phyloP scores from a whole-genome alignment of 2,113 vertebrate species.

The Brachypodius melanocephalos region DNA sequence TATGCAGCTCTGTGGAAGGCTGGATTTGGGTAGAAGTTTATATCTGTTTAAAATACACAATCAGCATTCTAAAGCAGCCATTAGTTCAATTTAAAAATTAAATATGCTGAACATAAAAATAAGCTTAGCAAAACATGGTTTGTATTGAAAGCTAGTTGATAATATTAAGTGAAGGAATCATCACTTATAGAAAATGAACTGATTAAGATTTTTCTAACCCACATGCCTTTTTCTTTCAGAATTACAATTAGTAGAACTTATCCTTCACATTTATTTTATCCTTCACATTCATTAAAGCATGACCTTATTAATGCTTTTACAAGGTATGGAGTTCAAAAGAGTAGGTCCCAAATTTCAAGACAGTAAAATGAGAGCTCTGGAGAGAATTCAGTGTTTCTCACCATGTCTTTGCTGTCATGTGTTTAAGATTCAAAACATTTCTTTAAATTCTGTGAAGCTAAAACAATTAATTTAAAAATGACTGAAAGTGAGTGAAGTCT shows the following conservation, averaged over 20 bases:
- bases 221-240: background rate
- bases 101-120: background rate
- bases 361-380: background rate
- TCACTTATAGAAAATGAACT: background rate
- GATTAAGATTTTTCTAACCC: background rate
- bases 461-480: background rate
- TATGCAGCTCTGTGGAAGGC: background rate
- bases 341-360: background rate
- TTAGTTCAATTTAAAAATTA: background rate
- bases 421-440: background rate
- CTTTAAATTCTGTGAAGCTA: background rate
- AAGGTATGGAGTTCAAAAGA: background rate
- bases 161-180: background rate
- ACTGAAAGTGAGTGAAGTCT: background rate
- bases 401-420: background rate
- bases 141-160: background rate
- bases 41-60: background rate
- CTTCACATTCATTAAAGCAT: background rate
- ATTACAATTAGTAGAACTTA: background rate
- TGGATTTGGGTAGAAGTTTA: background rate
- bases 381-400: background rate
- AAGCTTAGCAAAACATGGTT: background rate
- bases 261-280: background rate
- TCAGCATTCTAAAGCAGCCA: background rate
- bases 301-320: background rate